These are phyloP conservation scores for Ophonus ardosiacus DNA, from an alignment of 2,888 invertebrate species.

Conservation along the genomic window DNA sequence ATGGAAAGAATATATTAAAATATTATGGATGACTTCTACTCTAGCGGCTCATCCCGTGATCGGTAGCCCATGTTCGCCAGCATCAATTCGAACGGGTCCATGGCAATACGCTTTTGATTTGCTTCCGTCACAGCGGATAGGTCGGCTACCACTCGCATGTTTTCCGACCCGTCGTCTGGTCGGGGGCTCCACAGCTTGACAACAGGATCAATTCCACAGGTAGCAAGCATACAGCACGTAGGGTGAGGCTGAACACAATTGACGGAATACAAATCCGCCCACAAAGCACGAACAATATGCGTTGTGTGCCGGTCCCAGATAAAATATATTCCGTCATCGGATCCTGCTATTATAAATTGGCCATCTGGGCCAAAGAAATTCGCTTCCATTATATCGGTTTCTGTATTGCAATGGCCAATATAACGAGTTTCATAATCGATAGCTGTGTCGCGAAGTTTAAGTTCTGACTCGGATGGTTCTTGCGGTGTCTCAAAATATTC, in stretches of 20 bases:
- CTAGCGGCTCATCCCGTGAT: conserved; percentile 68
- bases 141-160: conserved; percentile 83
- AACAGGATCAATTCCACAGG: conserved; percentile 96
- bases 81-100: conserved; percentile 95
- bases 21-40: conserved; percentile 68
- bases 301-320: conserved; percentile 95
- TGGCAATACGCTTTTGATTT: conserved; percentile 96
- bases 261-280: conserved; percentile 95
- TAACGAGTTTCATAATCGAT: conserved; percentile 90
- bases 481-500: conserved; percentile 39
- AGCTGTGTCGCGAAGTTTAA: conserved; percentile 78
- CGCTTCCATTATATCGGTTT: conserved; percentile 92
- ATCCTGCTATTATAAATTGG: conserved; percentile 84
- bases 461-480: conserved; percentile 64
- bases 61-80: conserved; percentile 85
- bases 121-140: conserved; percentile 85
- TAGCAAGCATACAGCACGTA: conserved; percentile 90
- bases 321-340: conserved; percentile 97
- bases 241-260: conserved; percentile 98
- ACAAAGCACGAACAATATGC: conserved; percentile 90
- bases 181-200: conserved; percentile 95
- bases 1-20: too few relatives aligned
- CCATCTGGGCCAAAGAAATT: conserved; percentile 77
- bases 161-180: conserved; percentile 77
- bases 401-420: conserved; percentile 98